Base-by-base conservation (phyloP, 1,140 invertebrate species). In the Olivierus martensii region DNA sequence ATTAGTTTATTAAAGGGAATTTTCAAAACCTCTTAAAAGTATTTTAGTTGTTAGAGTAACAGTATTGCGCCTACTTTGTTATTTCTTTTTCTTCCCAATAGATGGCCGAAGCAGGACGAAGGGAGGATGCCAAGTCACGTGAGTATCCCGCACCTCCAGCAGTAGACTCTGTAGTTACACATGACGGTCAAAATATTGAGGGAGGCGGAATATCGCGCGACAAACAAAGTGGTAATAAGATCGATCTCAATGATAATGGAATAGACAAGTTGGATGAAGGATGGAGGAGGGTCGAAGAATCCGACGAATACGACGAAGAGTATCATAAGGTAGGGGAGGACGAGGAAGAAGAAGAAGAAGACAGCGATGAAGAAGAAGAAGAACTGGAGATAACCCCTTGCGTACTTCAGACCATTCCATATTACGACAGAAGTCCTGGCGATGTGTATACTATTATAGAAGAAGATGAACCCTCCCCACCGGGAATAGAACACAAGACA, bases 381-480 rank as follows among this genome's bases (percentile, higher is more conserved):
- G 43, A 52, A 14, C 22, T 39, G n/a, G 17, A 35, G 5, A 22
- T 22, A 9, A 22, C 62, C 18, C 38, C 55, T 22, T 22, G 44
- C 21, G 46, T 59, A 10, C 28, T 56, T 21, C 52, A 49, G 28
- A 43, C 63, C 38, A 56, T 65, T 52, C 56, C 63, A 18, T 68
- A 65, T 63, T 73, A 71, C 59, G 71, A 73, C 54, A 70, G 71
- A 56, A 73, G 67, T 60, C 70, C 71, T 6, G 71, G 71, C 12
- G 73, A 73, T 56, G 73, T 75, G 10, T 75, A 75, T 59, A 73
- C 73, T 22, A 75, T 75, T 50, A 71, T 69, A 12, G 73, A 75
- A 59, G 73, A 73, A 55, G 73, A 74, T 53, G 73, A 74, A 49
- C 73, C 73, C 5, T 73, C 69, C 15, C 66, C 69, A 11, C 51